A percentile compares a stretch with the other conserved stretches of the same genome.
These are phyloP conservation scores for Sycophaga agraensis DNA, from an alignment of 1,140 invertebrate genomes.

Conservation along the genomic window DNA sequence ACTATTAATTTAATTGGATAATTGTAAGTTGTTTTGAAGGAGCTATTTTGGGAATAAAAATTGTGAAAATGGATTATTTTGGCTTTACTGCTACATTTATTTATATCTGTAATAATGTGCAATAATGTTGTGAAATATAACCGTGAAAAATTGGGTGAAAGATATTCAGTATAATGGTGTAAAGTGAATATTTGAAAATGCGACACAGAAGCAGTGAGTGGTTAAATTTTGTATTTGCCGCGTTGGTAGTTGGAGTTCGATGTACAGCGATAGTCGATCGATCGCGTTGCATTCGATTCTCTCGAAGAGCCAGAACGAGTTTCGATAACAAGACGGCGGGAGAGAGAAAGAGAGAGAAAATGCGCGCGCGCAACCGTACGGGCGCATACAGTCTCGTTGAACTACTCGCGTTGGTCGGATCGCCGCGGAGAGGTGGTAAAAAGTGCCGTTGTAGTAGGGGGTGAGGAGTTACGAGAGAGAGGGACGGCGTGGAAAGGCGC, in stretches of 20 bases:
- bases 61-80: too few relatives aligned
- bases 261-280: neutral
- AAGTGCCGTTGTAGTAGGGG: slow-evolving; percentile 19
- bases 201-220: neutral
- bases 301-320: slow-evolving; percentile 2
- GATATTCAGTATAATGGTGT: too few relatives aligned
- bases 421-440: slow-evolving; percentile 12
- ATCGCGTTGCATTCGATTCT: too few relatives aligned
- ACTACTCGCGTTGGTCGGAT: slow-evolving; percentile 9
- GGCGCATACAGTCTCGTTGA: slow-evolving; percentile 12
- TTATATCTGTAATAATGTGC: too few relatives aligned
- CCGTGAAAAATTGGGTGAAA: too few relatives aligned
- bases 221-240: neutral
- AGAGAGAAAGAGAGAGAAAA: slow-evolving; percentile 1
- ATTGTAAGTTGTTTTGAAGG: too few relatives aligned
- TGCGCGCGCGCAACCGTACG: slow-evolving; percentile 1
- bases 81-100: too few relatives aligned
- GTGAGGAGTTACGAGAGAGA: slow-evolving; percentile 8
- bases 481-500: slow-evolving; percentile 7
- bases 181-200: too few relatives aligned
- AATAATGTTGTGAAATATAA: too few relatives aligned
- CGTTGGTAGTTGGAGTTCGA: neutral
- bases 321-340: too few relatives aligned
- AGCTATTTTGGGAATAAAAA: too few relatives aligned
- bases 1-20: too few relatives aligned